Evolutionary conservation across 2,888 invertebrate species (phyloP).

Genomic region (Coelogynopora nodosa): DNA sequence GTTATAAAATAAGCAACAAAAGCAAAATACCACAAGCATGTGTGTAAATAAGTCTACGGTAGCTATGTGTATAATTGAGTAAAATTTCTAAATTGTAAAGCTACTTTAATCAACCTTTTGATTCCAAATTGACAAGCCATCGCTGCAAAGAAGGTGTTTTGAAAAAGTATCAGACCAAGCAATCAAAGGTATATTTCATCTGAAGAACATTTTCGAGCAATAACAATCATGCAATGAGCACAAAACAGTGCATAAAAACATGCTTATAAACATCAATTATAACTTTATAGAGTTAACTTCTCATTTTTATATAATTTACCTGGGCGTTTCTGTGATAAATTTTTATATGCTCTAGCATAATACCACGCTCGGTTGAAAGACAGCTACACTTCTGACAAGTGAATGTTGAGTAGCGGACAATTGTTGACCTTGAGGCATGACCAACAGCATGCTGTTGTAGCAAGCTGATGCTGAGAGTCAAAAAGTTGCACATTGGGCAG

Average conservation of each 20-base stretch:
- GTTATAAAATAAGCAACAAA: too few species aligned
- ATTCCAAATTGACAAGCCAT: constrained; percentile 19
- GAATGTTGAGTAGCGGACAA: constrained; percentile 31
- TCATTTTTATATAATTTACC: neutral
- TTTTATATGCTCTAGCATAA: constrained; percentile 43
- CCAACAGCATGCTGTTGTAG: constrained; percentile 38
- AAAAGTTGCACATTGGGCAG: constrained; percentile 34
- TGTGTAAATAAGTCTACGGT: neutral
- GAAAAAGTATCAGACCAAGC: too few species aligned
- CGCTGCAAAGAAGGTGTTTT: constrained; percentile 4
- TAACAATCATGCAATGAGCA: too few species aligned
- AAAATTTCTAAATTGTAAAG: neutral
- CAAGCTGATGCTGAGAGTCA: constrained; percentile 29
- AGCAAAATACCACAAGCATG: constrained; percentile 2
- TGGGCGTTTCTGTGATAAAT: constrained; percentile 38
- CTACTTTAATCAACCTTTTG: constrained; percentile 2
- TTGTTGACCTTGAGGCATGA: neutral
- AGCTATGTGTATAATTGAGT: neutral
- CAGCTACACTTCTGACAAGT: constrained; percentile 41
- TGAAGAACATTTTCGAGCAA: too few species aligned
- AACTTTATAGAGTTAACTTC: too few species aligned
- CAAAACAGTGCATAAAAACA: too few species aligned
- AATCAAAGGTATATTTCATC: too few species aligned
- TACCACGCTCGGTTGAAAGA: constrained; percentile 39
- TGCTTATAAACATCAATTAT: too few species aligned